Conservation (phyloP, 2,113 vertebrate genomes). For the Elephantulus edwardii region DNA sequence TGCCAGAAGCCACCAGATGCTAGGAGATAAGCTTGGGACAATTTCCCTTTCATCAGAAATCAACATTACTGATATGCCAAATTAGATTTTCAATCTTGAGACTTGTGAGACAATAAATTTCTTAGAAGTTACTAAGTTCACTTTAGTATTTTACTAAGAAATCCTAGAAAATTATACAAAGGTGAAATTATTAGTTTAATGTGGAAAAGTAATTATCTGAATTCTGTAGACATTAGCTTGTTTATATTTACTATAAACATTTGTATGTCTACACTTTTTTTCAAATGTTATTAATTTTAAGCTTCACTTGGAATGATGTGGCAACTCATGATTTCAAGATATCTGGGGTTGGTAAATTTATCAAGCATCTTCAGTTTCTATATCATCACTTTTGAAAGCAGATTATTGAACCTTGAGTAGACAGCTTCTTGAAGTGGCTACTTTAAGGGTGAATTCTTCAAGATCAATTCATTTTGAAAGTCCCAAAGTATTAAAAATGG, state of each 20-base stretch:
- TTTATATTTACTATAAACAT: not conserved
- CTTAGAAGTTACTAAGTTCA: too few relatives aligned
- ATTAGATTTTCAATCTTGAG: too few relatives aligned
- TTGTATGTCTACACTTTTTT: not conserved
- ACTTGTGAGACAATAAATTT: too few relatives aligned
- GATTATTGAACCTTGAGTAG: not conserved
- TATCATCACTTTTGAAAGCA: not conserved
- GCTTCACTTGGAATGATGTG: not conserved
- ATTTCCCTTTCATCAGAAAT: too few relatives aligned
- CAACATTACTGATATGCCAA: too few relatives aligned
- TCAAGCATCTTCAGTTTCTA: not conserved
- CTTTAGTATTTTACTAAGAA: too few relatives aligned
- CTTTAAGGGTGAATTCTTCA: not conserved
- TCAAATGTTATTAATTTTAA: not conserved
- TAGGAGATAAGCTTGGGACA: too few relatives aligned
- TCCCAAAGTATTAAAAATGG: not conserved
- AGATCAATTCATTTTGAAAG: not conserved
- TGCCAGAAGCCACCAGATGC: too few relatives aligned
- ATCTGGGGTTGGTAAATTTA: not conserved
- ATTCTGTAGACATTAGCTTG: too few relatives aligned
- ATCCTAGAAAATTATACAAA: too few relatives aligned
- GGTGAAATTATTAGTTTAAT: too few relatives aligned
- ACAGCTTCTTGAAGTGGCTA: not conserved
- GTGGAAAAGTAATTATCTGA: too few relatives aligned
- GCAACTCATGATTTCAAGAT: not conserved